Evolutionary conservation across 2,113 vertebrate genomes (phyloP).

Genomic region (Phylloscopus whistleri): DNA sequence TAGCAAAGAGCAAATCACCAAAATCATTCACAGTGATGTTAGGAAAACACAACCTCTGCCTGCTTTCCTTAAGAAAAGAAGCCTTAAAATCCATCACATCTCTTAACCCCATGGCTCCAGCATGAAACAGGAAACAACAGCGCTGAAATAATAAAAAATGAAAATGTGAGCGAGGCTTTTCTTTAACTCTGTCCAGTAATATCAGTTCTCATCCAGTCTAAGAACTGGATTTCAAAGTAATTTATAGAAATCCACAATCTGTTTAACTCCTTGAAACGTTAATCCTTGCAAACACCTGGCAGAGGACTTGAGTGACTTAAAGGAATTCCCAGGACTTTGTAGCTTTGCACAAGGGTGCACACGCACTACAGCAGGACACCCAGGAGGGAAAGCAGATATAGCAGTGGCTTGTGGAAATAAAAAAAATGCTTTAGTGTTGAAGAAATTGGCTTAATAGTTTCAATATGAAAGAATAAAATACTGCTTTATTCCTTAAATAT

Average conservation of each 20-base stretch:
- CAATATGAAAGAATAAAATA: slow-evolving; percentile 27
- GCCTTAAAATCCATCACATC: neutral
- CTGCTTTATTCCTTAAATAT: slow-evolving; percentile 11
- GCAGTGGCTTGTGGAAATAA: neutral
- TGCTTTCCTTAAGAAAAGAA: neutral
- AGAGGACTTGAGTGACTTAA: neutral
- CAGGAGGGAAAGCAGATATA: neutral
- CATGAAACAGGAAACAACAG: neutral
- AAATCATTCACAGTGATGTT: neutral
- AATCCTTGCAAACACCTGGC: slow-evolving; percentile 36
- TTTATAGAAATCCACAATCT: slow-evolving; percentile 10
- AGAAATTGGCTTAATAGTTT: slow-evolving; percentile 14
- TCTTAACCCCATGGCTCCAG: neutral
- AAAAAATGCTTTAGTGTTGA: neutral
- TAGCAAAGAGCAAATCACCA: slow-evolving; percentile 49
- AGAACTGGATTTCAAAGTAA: slow-evolving; percentile 13
- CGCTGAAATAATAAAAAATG: neutral
- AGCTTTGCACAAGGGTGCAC: neutral
- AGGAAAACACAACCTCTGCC: slow-evolving; percentile 32
- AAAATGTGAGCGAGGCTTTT: neutral
- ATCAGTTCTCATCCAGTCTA: slow-evolving; percentile 14
- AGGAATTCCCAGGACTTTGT: neutral
- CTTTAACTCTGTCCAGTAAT: neutral
- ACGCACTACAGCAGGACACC: neutral
- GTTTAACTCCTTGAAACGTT: slow-evolving; percentile 5